phyloP scores from a whole-genome alignment of 2,888 invertebrate genomes.

The Acanthosepion pharaonis region DNA sequence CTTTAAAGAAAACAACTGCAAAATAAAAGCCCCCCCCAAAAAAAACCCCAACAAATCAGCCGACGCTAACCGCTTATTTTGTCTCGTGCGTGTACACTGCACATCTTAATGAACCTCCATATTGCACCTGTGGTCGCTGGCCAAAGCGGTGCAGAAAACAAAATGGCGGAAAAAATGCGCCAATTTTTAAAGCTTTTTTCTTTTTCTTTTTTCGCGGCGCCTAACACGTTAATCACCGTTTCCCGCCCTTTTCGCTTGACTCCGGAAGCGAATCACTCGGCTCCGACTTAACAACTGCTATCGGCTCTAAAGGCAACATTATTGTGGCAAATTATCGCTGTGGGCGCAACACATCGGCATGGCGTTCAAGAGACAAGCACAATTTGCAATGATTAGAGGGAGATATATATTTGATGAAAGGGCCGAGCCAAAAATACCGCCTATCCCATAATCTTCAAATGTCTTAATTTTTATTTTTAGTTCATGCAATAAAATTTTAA shows the following conservation, averaged over 20 bases:
- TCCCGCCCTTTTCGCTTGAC: not conserved
- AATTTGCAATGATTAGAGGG: not conserved
- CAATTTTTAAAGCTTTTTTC: not conserved
- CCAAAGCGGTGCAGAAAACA: not conserved
- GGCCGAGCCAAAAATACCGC: not conserved
- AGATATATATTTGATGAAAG: not conserved
- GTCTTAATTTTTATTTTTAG: not conserved
- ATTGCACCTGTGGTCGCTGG: not conserved
- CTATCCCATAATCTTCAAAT: not conserved
- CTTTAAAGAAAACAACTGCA: not conserved
- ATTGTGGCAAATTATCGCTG: not conserved
- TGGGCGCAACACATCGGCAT: conserved; percentile 3
- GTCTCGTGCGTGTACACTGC: not conserved
- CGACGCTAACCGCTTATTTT: not conserved
- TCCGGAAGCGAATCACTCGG: not conserved
- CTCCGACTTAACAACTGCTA: conserved; percentile 5
- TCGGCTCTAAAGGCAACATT: not conserved
- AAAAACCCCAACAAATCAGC: not conserved
- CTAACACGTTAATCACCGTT: not conserved
- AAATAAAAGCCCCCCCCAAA: not conserved
- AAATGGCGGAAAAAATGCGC: not conserved
- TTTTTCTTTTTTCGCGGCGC: not conserved
- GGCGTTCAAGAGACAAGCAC: not conserved
- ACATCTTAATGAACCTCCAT: not conserved
- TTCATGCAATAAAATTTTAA: not conserved